Evolutionary conservation across 2,888 invertebrate genomes (phyloP).

Genomic region (Calephelis perditalis): DNA sequence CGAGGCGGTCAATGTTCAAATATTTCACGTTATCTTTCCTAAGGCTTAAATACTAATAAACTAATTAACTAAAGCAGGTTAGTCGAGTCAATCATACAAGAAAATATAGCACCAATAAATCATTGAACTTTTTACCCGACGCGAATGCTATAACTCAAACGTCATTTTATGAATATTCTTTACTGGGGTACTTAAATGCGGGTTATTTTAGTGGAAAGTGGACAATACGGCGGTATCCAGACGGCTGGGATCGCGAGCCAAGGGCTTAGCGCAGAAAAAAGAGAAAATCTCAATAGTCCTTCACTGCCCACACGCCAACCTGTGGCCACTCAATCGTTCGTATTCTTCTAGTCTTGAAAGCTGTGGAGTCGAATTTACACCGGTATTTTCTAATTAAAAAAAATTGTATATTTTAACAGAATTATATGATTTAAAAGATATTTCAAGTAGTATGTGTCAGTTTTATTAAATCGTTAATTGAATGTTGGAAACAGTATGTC

Average conservation of each 20-base stretch:
- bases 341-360: slow-evolving; percentile 49
- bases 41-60: slow-evolving; percentile 11
- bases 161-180: slow-evolving; percentile 55
- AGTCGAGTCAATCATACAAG: slow-evolving; percentile 24
- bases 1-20: background rate
- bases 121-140: slow-evolving; percentile 42
- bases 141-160: slow-evolving; percentile 43
- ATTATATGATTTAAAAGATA: too few species aligned
- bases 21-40: background rate
- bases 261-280: slow-evolving; percentile 50
- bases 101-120: slow-evolving; percentile 41
- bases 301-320: slow-evolving; percentile 72
- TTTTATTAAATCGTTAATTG: too few species aligned
- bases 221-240: slow-evolving; percentile 46
- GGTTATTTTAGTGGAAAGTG: slow-evolving; percentile 58
- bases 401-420: too few species aligned
- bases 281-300: slow-evolving; percentile 62
- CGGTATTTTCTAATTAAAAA: too few species aligned
- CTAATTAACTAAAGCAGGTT: slow-evolving; percentile 22
- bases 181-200: slow-evolving; percentile 53
- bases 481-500: too few species aligned
- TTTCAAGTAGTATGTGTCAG: too few species aligned
- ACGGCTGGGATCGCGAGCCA: slow-evolving; percentile 14
- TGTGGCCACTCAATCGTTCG: slow-evolving; percentile 71
- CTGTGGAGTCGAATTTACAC: slow-evolving; percentile 36